Conservation (phyloP, 1,140 invertebrate genomes). For the Dendroctonus valens region DNA sequence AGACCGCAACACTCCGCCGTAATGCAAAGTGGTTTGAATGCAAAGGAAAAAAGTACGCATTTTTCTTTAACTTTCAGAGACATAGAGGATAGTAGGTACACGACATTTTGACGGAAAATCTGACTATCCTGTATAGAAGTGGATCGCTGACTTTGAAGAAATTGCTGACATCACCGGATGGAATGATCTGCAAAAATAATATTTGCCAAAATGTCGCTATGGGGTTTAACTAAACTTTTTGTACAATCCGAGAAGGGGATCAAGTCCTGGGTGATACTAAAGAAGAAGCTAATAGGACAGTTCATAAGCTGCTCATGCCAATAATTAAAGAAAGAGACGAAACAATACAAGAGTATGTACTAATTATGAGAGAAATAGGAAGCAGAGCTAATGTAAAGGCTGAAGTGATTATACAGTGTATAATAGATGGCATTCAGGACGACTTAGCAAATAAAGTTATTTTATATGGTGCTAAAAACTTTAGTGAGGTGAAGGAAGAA, state of each 20-base stretch:
- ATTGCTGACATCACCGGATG: conserved; percentile 33
- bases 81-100: conserved; percentile 37
- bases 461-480: conserved; percentile 28
- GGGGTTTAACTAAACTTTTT: conserved; percentile 35
- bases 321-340: background rate
- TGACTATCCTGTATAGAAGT: conserved; percentile 30
- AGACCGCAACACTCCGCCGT: too few relatives aligned
- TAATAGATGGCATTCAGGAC: conserved; percentile 35
- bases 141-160: conserved; percentile 43
- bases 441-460: conserved; percentile 25
- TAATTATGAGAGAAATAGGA: conserved; percentile 42
- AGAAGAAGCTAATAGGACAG: conserved; percentile 9
- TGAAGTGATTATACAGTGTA: conserved; percentile 15
- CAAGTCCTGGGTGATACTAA: conserved; percentile 7
- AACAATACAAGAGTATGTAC: conserved; percentile 36
- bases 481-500: conserved; percentile 33
- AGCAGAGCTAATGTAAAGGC: conserved; percentile 36
- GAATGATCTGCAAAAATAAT: conserved; percentile 42
- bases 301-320: conserved; percentile 18
- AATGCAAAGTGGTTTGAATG: too few relatives aligned
- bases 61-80: conserved; percentile 17
- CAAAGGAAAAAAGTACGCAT: conserved; percentile 4
- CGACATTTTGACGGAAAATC: conserved; percentile 34
- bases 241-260: conserved; percentile 27
- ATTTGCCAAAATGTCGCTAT: conserved; percentile 37